These are phyloP conservation scores for Crenichthys baileyi DNA, from an alignment of 2,797 vertebrate species.

Conservation along the genomic window DNA sequence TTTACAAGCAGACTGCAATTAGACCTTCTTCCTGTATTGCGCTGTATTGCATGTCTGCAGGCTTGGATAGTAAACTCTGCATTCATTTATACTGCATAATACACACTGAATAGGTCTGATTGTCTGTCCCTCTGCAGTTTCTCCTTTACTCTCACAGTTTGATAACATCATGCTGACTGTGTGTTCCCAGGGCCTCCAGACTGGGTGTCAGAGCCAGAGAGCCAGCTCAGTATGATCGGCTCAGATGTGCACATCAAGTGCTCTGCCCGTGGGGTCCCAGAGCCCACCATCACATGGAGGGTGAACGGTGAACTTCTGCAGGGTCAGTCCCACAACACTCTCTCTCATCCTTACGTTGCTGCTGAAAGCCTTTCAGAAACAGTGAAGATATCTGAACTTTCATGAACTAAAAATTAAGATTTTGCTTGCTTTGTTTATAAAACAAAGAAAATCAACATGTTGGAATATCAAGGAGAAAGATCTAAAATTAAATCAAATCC, in stretches of 20 bases:
- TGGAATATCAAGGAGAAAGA: background rate
- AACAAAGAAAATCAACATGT: no score
- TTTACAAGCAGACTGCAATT: background rate
- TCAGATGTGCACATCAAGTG: slow-evolving; percentile 86
- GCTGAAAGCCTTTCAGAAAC: no score
- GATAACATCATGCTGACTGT: slow-evolving; percentile 36
- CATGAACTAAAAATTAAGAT: background rate
- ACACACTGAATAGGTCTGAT: background rate
- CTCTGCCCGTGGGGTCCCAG: slow-evolving; percentile 85
- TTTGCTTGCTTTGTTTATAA: background rate
- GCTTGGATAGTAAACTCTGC: slow-evolving; percentile 3
- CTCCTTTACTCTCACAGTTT: slow-evolving; percentile 10
- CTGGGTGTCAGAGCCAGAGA: slow-evolving; percentile 87
- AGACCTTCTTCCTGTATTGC: background rate
- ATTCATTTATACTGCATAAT: slow-evolving; percentile 16
- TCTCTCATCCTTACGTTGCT: background rate
- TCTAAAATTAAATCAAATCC: background rate
- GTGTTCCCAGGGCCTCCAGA: slow-evolving; percentile 86
- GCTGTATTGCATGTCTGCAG: background rate
- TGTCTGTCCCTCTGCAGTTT: background rate
- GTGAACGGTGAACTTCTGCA: slow-evolving; percentile 85
- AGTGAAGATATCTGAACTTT: no score
- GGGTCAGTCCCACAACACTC: slow-evolving; percentile 75
- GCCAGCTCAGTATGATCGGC: slow-evolving; percentile 85
- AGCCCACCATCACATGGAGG: slow-evolving; percentile 86